phyloP scores from a whole-genome alignment of 2,888 invertebrate genomes.

The Patella pellucida region DNA sequence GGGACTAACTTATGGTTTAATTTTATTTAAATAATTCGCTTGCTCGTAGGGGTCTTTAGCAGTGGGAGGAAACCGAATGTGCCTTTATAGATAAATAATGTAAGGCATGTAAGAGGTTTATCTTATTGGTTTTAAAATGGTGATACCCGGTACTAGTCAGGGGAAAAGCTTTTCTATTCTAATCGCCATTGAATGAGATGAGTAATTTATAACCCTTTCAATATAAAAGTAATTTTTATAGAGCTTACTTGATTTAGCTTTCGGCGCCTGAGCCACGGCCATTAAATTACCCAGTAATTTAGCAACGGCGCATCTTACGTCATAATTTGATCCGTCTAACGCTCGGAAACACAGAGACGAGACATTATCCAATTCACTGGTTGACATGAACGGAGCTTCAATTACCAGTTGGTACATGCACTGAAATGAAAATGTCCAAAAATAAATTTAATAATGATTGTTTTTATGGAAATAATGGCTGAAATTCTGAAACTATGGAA shows the following conservation, averaged over 20 bases:
- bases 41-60: no score
- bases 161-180: no score
- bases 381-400: constrained; percentile 85
- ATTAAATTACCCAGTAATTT: constrained; percentile 89
- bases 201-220: no score
- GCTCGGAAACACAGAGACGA: constrained; percentile 92
- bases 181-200: no score
- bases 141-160: no score
- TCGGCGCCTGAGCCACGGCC: constrained; percentile 74
- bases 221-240: neutral
- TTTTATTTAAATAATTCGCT: no score
- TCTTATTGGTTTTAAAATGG: no score
- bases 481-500: neutral
- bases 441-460: neutral
- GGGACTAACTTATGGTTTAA: no score
- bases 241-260: constrained; percentile 39
- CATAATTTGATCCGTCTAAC: constrained; percentile 92
- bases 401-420: constrained; percentile 91
- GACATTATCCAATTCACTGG: constrained; percentile 89
- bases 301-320: constrained; percentile 91
- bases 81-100: no score
- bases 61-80: no score
- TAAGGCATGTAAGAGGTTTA: no score
- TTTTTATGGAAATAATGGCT: neutral
- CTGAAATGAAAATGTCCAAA: constrained; percentile 71